Conservation (phyloP, 2,797 vertebrate species). For the Gymnothorax javanicus region DNA sequence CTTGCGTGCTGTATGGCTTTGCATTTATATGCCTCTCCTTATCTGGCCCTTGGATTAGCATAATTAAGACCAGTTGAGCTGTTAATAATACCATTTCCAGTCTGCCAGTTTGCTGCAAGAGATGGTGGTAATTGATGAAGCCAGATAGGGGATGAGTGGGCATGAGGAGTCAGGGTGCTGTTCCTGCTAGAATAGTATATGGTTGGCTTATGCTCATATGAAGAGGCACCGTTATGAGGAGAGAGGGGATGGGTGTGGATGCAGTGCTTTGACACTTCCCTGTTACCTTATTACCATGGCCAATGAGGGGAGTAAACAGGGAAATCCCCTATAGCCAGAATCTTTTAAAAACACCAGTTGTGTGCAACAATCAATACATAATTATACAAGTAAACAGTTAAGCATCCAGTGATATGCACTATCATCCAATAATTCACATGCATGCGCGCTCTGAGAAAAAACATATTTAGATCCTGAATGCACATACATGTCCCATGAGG, state of each 20-base stretch:
- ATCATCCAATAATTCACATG: neutral
- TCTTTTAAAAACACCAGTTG: neutral
- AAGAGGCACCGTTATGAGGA: neutral
- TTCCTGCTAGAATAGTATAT: neutral
- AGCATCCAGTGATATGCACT: neutral
- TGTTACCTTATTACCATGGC: neutral
- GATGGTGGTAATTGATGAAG: neutral
- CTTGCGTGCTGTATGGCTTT: conserved; percentile 47
- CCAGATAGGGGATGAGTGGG: neutral
- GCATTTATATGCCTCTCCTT: conserved; percentile 56
- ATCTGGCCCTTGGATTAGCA: conserved; percentile 62
- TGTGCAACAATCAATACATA: neutral
- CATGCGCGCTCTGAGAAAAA: neutral
- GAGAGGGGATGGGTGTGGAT: neutral
- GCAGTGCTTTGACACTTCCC: neutral
- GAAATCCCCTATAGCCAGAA: conserved; percentile 4
- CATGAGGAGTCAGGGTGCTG: neutral
- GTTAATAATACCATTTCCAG: conserved; percentile 45
- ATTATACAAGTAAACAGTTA: neutral
- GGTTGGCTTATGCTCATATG: neutral
- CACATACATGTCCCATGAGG: neutral
- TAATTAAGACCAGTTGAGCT: conserved; percentile 52
- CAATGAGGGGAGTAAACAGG: conserved; percentile 18
- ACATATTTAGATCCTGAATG: neutral
- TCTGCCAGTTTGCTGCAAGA: conserved; percentile 7